Percentiles rank a stretch among this genome's conserved stretches.
Evolutionary conservation across 1,140 invertebrate species (phyloP).

Genomic region (Eciton burchellii): DNA sequence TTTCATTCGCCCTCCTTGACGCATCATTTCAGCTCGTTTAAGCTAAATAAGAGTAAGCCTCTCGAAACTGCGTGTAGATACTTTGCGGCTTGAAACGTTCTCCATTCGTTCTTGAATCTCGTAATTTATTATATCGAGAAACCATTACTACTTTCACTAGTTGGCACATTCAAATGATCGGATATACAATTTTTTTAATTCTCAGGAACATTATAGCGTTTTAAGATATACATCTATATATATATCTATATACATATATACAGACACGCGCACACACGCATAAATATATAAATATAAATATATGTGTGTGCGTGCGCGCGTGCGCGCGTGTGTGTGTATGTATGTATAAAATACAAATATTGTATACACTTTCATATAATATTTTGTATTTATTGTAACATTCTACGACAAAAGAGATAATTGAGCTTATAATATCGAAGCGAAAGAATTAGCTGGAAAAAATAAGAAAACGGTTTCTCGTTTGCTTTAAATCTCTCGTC

Average conservation of each 20-base stretch:
- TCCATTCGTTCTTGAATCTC: slow-evolving; percentile 56
- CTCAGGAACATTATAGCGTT: slow-evolving; percentile 65
- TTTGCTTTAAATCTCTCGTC: slow-evolving; percentile 56
- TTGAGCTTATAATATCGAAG: slow-evolving; percentile 65
- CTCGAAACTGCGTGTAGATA: slow-evolving; percentile 46
- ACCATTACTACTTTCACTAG: slow-evolving; percentile 48
- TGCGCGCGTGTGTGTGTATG: no score
- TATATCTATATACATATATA: no score
- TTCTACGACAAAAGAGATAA: slow-evolving; percentile 59
- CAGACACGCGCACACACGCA: no score
- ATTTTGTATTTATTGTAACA: slow-evolving; percentile 70
- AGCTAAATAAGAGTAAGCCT: slow-evolving; percentile 66
- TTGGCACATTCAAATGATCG: slow-evolving; percentile 63
- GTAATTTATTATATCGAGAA: slow-evolving; percentile 59
- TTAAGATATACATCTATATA: slow-evolving; percentile 53
- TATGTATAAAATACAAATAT: slow-evolving; percentile 72
- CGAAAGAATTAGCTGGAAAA: slow-evolving; percentile 47
- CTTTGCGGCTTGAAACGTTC: slow-evolving; percentile 32
- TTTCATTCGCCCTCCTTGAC: slow-evolving; percentile 52
- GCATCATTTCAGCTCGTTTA: slow-evolving; percentile 65
- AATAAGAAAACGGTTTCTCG: slow-evolving; percentile 9
- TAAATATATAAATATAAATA: no score
- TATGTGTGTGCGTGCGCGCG: no score
- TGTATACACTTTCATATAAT: slow-evolving; percentile 67
- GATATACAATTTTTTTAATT: slow-evolving; percentile 69